Base-by-base conservation (phyloP, 30 jellyfish, hydroid and myxozoan genomes). In the Mastigias papua region DNA sequence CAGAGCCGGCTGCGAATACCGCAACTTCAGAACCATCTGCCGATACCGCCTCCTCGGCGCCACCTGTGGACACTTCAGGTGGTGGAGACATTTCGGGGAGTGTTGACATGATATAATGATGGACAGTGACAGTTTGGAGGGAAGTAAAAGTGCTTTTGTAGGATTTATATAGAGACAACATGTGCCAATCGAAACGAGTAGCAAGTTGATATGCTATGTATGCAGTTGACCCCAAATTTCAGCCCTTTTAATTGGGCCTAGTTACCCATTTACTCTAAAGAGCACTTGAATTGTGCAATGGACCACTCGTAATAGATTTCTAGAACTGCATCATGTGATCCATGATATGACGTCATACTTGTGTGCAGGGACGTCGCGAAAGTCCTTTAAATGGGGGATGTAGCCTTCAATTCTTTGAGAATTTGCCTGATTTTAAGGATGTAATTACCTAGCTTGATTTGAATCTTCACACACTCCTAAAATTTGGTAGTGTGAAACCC, bases 41-140 rank as follows among this genome's bases (percentile, higher is more conserved):
- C 7, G 67, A 51, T 21, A 37, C 10, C 48, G 3, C 76, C 20
- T 17, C 76, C 37, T 35, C 84, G 1, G 73, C 28, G 4, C 50
- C 77, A 54, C 69, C 34, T 51, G 67, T 17, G 17, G 67, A 51
- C 25, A 37, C 10, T 37, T 37, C 54, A 3, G 54, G 54, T 57
- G 20, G 23, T 28, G 74, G 74, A 11, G 90, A 19, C 51, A 60
- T 67, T 34, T 65, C 90, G 5, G 74, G 73, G 22, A 79, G 63
- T 28, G 81, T 79, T 64, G 90, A 79, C 25, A 61, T 79, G 68
- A 79, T 79, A 1, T 79, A 30, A 63, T 17, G 26, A n/a, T 58
- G 70, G 70, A 63, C 34, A 13, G 20, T 32, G 48, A 25, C 54
- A 37, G 54, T 29, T n/a, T 17, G 8, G 60, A 35, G 8, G 76